Evolutionary conservation across 2,888 invertebrate genomes (phyloP), one percentile per base, ranked within the genome.

Genomic region (Cosmorhoe ocellata): DNA sequence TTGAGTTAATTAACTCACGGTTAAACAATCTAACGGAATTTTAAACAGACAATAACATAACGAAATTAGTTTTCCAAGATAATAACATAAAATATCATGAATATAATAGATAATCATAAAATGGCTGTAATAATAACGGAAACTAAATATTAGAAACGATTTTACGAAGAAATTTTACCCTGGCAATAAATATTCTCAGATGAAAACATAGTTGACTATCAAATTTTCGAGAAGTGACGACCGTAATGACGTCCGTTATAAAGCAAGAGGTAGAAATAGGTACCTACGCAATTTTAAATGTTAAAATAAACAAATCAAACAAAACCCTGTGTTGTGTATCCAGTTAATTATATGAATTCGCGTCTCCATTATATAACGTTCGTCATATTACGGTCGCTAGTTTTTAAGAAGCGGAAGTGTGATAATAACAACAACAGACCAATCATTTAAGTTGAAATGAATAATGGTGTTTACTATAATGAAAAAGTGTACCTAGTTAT

Each of bases 361-460:
- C n/a, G n/a, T n/a, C n/a, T n/a, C n/a, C n/a, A n/a, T n/a, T n/a
- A n/a, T n/a, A n/a, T n/a, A 18, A 18, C 18, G 4, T 18, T n/a
- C n/a, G 18, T 18, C 18, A 18, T 18, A 18, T 24, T 24, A 24
- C 11, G 36, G 34, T 11, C 7, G 10, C 36, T 24, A 1, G 7
- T 26, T 8, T 7, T 24, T 8, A 1, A 8, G 12, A 36, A 36
- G 10, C 34, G 1, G 8, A 37, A 24, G 24, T 3, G 24, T 24
- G 11, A 10, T n/a, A 13, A 32, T 8, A 40, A 45, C 42, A 46
- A 50, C 32, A 55, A 49, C 48, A 54, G 51, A 54, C 30, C 34
- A 37, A 56, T 53, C 11, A 48, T 11, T 45, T 34, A 26, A 43
- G 37, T 32, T 31, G 51, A 42, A 41, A 48, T 40, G 40, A 32